Conservation (phyloP, 1,140 invertebrate species). For the Drosophila bipectinata region DNA sequence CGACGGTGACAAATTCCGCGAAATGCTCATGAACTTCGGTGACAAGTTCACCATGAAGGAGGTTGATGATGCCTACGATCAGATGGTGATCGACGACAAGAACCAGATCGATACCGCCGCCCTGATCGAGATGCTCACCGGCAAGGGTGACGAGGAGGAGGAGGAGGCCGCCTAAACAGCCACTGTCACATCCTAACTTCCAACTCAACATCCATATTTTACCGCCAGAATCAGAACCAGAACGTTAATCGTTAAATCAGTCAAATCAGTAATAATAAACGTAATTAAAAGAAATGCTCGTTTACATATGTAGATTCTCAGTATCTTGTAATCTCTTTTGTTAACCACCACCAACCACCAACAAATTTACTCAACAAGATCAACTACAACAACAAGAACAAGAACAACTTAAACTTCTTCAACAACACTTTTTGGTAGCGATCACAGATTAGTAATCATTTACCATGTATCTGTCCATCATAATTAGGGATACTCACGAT, state of each 20-base stretch:
- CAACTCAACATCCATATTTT: constrained; percentile 78
- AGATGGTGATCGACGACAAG: constrained; percentile 96
- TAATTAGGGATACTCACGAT: constrained; percentile 66
- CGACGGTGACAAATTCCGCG: constrained; percentile 95
- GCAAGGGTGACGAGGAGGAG: constrained; percentile 91
- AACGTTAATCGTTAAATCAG: constrained; percentile 68
- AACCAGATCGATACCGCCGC: constrained; percentile 96
- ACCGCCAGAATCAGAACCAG: constrained; percentile 57
- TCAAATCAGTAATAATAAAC: constrained; percentile 80
- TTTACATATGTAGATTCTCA: constrained; percentile 82
- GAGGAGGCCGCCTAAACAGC: constrained; percentile 86
- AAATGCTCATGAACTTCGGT: constrained; percentile 97
- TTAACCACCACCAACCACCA: constrained; percentile 52
- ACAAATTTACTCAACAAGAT: constrained; percentile 36
- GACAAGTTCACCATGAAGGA: constrained; percentile 97
- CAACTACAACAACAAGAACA: constrained; percentile 30
- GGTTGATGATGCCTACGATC: constrained; percentile 97
- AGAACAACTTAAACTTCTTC: constrained; percentile 72
- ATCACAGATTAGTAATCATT: constrained; percentile 49
- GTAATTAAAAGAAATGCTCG: constrained; percentile 83
- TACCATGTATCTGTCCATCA: constrained; percentile 62
- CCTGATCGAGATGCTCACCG: constrained; percentile 94
- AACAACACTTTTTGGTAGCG: constrained; percentile 65
- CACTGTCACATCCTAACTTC: constrained; percentile 78
- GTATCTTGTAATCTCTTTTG: constrained; percentile 80